Conservation (phyloP, 2,888 invertebrate genomes). For the Gymnosoma rotundatum region DNA sequence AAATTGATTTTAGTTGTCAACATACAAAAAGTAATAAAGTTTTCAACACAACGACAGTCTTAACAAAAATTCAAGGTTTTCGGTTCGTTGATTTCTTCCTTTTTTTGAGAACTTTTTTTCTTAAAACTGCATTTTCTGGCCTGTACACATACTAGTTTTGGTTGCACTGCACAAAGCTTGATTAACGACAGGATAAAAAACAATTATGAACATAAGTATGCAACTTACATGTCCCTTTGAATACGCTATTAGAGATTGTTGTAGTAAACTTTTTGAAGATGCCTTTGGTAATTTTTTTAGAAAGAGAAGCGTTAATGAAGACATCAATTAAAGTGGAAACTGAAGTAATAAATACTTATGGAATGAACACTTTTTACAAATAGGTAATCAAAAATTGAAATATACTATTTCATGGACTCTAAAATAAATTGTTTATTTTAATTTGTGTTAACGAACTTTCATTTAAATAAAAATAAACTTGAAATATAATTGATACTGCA, state of each 20-base stretch:
- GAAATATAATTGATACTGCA: background rate
- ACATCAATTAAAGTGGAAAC: conserved; percentile 15
- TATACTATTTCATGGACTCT: background rate
- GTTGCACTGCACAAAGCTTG: too few relatives aligned
- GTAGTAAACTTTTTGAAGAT: background rate
- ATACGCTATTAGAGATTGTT: background rate
- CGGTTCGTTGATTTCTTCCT: too few relatives aligned
- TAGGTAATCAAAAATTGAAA: too few relatives aligned
- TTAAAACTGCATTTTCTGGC: too few relatives aligned
- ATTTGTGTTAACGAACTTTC: background rate
- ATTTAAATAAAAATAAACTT: background rate
- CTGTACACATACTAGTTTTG: too few relatives aligned
- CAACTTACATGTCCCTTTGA: conserved; percentile 26
- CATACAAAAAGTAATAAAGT: too few relatives aligned
- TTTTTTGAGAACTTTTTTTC: too few relatives aligned
- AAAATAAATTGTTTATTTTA: background rate
- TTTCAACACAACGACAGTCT: too few relatives aligned
- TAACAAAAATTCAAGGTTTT: too few relatives aligned
- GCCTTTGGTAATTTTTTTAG: background rate
- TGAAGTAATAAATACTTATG: background rate
- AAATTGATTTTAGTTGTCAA: too few relatives aligned
- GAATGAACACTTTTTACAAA: too few relatives aligned
- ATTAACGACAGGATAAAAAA: background rate
- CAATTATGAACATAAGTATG: too few relatives aligned
- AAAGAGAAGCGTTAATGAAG: background rate